Evolutionary conservation across 1,140 invertebrate species (phyloP), one percentile per base, ranked within the genome.

Genomic region (Drosophila rhopaloa): DNA sequence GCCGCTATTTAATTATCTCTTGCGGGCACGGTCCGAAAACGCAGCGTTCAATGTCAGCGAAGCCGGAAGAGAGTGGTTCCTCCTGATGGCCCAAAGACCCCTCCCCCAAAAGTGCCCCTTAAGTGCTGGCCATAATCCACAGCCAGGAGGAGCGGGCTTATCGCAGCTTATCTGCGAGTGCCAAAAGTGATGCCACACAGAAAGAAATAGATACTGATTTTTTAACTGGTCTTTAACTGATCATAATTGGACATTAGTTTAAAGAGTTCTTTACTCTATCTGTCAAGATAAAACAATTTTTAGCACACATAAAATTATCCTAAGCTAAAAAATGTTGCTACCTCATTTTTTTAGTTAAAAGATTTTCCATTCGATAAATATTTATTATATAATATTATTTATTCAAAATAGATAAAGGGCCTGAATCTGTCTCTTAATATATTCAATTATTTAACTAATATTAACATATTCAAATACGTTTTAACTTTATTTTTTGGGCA

Each of bases 1-100:
- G 51, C 70, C 67, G 81, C 84, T 79, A 90, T 90, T 88, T 89
- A 88, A 89, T 90, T 89, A 84, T 89, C 81, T 89, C 85, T 84
- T 70, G 81, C 71, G 76, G 83, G 59, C 47, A 27, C 68, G 46
- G 38, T 24, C 44, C 50, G 5, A 67, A 82, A 80, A 67, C 79
- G 72, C 81, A 68, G 79, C 76, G 56, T 88, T 88, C 83, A 88
- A 77, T 88, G 83, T 83, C 83, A 88, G 83, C 56, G 38, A 19
- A 77, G 73, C 81, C 51, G 65, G 76, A 65, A 74, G 61, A 72
- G 44, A 57, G 57, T 56, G 37, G 16, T 56, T 10, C 24, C 32
- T 29, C 37, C 19, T 53, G 35, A 32, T 19, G n/a, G n/a, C 16
- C 40, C n/a, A 35, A 51, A 27, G 50, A 35, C 47, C 37, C 32